Base-by-base conservation (phyloP, 2,888 invertebrate genomes). In the Leptopilina myrica region DNA sequence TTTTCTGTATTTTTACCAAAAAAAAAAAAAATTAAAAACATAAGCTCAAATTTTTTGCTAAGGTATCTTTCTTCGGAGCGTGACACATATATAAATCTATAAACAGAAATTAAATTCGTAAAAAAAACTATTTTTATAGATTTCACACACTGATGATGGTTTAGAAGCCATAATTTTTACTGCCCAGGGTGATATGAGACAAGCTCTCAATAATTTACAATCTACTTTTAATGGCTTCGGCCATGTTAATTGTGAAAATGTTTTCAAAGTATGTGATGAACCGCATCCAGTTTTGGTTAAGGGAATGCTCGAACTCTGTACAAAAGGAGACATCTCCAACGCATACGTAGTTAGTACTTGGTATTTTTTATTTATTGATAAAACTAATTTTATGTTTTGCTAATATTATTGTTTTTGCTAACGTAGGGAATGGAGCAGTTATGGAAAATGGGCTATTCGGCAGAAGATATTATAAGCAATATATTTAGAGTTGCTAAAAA, bases 221-320 rank as follows among this genome's bases (percentile, higher is more conserved):
- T 97, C 98, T 0, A 98, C 98, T 0, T 96, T 95, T 76, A 98
- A 98, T 91, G 98, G 98, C 9, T 99, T 98, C 92, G 96, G 95
- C 0, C 95, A 96, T 88, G 96, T 99, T n/a, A 97, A 95, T 84
- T 95, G 97, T 76, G 96, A 96, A 85, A 97, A 98, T 93, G 99
- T 99, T 26, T 99, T 99, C 91, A 98, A 98, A 94, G 98, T 99
- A 11, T 99, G 99, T 91, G 99, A 99, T 92, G 99, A 99, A 92
- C 99, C 99, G 0, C 99, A 99, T 93, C 99, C 99, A 0, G 94
- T 98, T 90, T 92, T 98, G 2, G 95, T 99, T 75, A 96, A 97
- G 91, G 95, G 96, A 87, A 98, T 99, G 98, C 92, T 99, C 73
- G 95, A 96, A 83, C 94, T 95, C 86, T 99, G 99, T 92, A 92